Conservation (phyloP, 2,888 invertebrate species). For the Agrenia bidenticulata region DNA sequence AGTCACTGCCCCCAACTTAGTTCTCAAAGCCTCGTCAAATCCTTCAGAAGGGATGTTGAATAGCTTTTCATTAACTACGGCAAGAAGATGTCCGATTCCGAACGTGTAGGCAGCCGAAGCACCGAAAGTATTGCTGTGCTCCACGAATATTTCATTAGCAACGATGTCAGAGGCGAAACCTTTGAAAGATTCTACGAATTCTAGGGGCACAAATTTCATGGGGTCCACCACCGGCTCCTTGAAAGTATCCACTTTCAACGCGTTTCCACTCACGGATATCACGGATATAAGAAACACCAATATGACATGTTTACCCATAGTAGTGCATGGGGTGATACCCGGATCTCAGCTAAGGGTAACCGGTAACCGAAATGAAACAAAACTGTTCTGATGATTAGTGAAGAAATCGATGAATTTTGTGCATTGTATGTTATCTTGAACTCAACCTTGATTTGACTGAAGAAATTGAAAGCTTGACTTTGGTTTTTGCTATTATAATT, state of each 20-base stretch:
- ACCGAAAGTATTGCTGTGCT: conserved; percentile 39
- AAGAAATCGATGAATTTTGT: neutral
- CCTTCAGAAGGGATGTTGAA: conserved; percentile 38
- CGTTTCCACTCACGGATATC: neutral
- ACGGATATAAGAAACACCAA: neutral
- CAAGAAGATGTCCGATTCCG: conserved; percentile 41
- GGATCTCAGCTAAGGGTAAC: too few relatives aligned
- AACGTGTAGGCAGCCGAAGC: conserved; percentile 44
- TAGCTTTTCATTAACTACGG: conserved; percentile 36
- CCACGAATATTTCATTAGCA: conserved; percentile 42
- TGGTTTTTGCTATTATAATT: conserved; percentile 2
- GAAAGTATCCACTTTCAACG: neutral
- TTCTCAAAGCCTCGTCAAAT: conserved; percentile 43
- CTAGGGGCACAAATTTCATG: conserved; percentile 37
- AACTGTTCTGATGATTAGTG: neutral
- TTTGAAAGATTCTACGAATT: conserved; percentile 38
- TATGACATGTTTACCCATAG: too few relatives aligned
- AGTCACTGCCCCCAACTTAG: conserved; percentile 35
- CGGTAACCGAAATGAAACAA: too few relatives aligned
- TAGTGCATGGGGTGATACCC: too few relatives aligned
- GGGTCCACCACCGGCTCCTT: conserved; percentile 16
- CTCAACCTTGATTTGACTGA: conserved; percentile 14
- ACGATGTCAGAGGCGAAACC: conserved; percentile 42
- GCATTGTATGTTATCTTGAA: neutral
- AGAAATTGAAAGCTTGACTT: conserved; percentile 17